Conservation (phyloP, 2,113 vertebrate species). For the Athene noctua region DNA sequence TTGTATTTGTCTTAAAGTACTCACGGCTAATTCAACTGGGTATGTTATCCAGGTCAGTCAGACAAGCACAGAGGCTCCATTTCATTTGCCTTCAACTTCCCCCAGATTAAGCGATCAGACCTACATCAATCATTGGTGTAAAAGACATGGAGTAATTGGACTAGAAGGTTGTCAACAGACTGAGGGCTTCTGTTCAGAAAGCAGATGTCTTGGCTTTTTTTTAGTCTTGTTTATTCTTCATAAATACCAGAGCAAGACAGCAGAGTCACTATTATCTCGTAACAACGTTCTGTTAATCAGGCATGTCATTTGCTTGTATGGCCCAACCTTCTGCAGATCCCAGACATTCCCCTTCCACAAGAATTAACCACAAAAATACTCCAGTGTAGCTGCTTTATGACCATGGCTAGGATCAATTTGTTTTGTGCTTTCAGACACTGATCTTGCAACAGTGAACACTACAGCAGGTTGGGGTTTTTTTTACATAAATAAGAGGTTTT, state of each 20-base stretch:
- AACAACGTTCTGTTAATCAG: constrained; percentile 33
- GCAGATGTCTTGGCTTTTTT: constrained; percentile 25
- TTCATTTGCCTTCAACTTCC: background rate
- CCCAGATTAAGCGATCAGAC: background rate
- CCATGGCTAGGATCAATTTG: background rate
- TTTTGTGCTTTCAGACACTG: background rate
- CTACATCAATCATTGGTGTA: background rate
- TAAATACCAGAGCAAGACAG: constrained; percentile 38
- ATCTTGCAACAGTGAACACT: background rate
- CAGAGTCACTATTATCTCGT: constrained; percentile 1
- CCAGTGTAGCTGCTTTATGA: background rate
- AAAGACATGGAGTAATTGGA: background rate
- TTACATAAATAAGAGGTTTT: background rate
- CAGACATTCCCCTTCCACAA: constrained; percentile 5
- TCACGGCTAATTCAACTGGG: background rate
- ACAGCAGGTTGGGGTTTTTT: background rate
- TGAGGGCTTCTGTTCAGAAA: constrained; percentile 24
- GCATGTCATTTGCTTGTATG: constrained; percentile 23
- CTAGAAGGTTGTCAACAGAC: background rate
- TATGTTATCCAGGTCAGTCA: background rate
- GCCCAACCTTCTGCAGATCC: constrained; percentile 24
- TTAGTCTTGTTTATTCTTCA: constrained; percentile 39
- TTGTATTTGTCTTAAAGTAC: background rate
- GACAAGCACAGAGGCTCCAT: background rate
- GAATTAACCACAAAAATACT: constrained; percentile 24